A percentile compares a stretch with the other conserved stretches of the same genome.
Evolutionary conservation across 2,113 vertebrate genomes (phyloP).

Genomic region (Dasypus novemcinctus): DNA sequence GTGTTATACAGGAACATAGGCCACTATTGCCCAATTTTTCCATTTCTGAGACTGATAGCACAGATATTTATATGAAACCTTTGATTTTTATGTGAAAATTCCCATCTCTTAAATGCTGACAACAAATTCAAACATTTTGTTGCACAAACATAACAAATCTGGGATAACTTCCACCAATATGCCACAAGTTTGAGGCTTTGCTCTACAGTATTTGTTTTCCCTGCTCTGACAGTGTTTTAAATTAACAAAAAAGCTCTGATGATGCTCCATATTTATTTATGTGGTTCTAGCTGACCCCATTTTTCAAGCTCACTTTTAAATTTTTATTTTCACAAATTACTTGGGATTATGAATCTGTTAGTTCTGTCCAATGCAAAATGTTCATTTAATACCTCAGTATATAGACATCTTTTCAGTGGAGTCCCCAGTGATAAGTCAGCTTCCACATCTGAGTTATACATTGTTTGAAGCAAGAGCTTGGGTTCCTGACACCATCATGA

Average conservation of each 20-base stretch:
- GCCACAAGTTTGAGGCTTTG: not conserved
- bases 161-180: not conserved
- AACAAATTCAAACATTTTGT: constrained; percentile 17
- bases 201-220: not conserved
- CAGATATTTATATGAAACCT: not conserved
- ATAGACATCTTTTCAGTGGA: not conserved
- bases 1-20: not conserved
- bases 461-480: not conserved
- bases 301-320: not conserved
- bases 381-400: not conserved
- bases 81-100: not conserved
- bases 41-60: not conserved
- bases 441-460: not conserved
- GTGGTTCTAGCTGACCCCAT: not conserved
- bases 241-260: not conserved
- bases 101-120: constrained; percentile 14
- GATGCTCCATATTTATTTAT: too few species aligned
- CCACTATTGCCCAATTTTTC: not conserved
- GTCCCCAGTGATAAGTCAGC: not conserved
- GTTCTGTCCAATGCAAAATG: not conserved
- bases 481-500: not conserved
- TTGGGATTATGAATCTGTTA: not conserved
- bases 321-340: not conserved
- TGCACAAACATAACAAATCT: not conserved
- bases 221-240: not conserved